Evolutionary conservation across 2,797 vertebrate genomes (phyloP), one percentile per base, ranked within the genome.

Genomic region (Pantherophis alleghaniensis): DNA sequence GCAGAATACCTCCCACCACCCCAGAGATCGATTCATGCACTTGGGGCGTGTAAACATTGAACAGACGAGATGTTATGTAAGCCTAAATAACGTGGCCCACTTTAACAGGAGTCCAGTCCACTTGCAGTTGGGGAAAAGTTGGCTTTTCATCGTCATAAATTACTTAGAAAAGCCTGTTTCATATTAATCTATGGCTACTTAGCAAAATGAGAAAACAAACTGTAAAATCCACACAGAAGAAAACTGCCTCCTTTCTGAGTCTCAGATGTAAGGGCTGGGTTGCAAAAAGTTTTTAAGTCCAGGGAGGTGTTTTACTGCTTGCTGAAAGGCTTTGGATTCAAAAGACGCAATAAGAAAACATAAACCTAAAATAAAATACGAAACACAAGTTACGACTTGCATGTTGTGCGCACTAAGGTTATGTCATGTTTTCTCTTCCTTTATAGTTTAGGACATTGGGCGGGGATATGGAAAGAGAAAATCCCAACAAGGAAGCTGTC

Each of bases 381-480:
- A 24, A 83, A 24, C 1, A 12, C 74, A 83, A 5, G 22, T 11
- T 83, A 83, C 0, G 20, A 4, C 74, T 83, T 24, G 37, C 10
- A 4, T 83, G 42, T 5, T 47, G 9, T 47, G 22, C 4, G 1
- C 24, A 2, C 12, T 9, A 37, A 74, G 66, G 9, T 1, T 91
- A 90, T 66, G 91, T 86, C 0, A 1, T 57, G 88, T 1, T 11
- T 90, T 91, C 56, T 91, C 51, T 94, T 92, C 88, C 91, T 95
- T 63, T 95, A 24, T 12, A 91, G 32, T 59, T 90, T 59, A 90
- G 0, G 74, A 0, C 7, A 3, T 55, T 0, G 53, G 74, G 66
- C 4, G 16, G 16, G 7, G 93, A 28, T 12, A 98, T 98, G 98
- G 96, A 95, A 14, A 32, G 66, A 90, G 92, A n/a, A 88, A 92